A percentile compares a stretch with the other conserved stretches of the same genome.
phyloP scores from a whole-genome alignment of 1,140 invertebrate species.

The Formica exsecta region DNA sequence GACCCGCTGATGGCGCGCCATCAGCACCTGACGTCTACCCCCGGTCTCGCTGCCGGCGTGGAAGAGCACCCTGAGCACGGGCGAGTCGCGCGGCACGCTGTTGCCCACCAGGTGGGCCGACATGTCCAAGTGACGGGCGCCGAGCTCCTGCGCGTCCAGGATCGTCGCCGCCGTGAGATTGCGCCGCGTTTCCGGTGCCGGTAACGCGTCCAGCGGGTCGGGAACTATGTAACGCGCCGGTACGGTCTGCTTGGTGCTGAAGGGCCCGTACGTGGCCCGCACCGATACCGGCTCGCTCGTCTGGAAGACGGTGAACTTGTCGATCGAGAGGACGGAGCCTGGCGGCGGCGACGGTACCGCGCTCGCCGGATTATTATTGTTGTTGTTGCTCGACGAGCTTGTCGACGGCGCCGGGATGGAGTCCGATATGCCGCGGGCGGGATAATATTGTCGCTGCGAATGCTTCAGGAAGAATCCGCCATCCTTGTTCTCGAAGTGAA shows the following conservation, averaged over 20 bases:
- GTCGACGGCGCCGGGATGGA: constrained; percentile 75
- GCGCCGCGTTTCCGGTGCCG: constrained; percentile 76
- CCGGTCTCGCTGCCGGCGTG: constrained; percentile 94
- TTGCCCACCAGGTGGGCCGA: constrained; percentile 95
- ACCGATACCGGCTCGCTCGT: constrained; percentile 95
- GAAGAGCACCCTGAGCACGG: constrained; percentile 95
- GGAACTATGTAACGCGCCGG: constrained; percentile 95
- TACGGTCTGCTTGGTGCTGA: constrained; percentile 96
- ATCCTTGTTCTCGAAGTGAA: constrained; percentile 96
- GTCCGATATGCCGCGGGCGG: constrained; percentile 81
- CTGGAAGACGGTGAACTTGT: constrained; percentile 95
- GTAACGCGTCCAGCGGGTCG: constrained; percentile 89
- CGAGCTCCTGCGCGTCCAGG: constrained; percentile 89
- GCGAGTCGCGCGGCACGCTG: constrained; percentile 94
- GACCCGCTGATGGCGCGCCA: constrained; percentile 88
- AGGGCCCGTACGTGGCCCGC: constrained; percentile 95
- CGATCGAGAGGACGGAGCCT: constrained; percentile 90
- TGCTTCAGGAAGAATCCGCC: constrained; percentile 96
- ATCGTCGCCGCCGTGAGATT: constrained; percentile 80
- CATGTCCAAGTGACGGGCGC: constrained; percentile 93
- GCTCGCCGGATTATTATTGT: constrained; percentile 25
- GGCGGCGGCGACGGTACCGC: constrained; percentile 85
- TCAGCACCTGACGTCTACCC: constrained; percentile 86
- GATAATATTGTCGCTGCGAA: constrained; percentile 89
- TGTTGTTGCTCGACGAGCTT: constrained; percentile 46